Conservation (phyloP, 2,113 vertebrate species). For the Castor canadensis region DNA sequence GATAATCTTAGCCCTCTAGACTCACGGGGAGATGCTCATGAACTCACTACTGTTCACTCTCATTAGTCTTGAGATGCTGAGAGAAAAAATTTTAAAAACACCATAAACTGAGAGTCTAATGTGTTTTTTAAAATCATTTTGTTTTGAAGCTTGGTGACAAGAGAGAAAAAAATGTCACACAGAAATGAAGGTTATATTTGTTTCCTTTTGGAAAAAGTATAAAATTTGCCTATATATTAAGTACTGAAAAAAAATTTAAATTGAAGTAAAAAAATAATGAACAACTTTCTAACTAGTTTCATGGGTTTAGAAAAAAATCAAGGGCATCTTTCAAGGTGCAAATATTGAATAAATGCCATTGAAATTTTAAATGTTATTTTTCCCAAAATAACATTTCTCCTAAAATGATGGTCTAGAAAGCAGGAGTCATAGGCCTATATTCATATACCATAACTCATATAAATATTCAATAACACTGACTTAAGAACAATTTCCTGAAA, state of each 20-base stretch:
- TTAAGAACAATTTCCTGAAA: not conserved
- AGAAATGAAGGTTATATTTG: not conserved
- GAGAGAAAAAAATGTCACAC: not conserved
- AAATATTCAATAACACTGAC: not conserved
- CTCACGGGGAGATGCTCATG: constrained; percentile 42
- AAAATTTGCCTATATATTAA: not conserved
- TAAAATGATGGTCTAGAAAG: not conserved
- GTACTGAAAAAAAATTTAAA: not conserved
- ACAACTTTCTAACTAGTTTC: not conserved
- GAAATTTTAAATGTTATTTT: not conserved
- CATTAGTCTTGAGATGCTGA: constrained; percentile 48
- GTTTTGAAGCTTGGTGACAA: constrained; percentile 13
- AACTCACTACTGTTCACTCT: constrained; percentile 68
- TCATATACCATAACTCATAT: not conserved
- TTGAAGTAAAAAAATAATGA: not conserved
- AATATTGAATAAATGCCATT: not conserved
- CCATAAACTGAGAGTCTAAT: constrained; percentile 63
- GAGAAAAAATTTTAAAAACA: not conserved
- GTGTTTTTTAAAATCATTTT: constrained; percentile 41
- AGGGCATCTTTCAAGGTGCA: not conserved
- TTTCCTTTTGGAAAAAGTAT: not conserved
- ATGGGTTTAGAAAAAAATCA: not conserved
- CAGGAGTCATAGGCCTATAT: not conserved
- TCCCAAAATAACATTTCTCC: not conserved
- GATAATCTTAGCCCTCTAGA: not conserved